These are phyloP conservation scores for Rhinopithecus roxellana DNA, from an alignment of 2,113 vertebrate genomes.

Conservation along the genomic window DNA sequence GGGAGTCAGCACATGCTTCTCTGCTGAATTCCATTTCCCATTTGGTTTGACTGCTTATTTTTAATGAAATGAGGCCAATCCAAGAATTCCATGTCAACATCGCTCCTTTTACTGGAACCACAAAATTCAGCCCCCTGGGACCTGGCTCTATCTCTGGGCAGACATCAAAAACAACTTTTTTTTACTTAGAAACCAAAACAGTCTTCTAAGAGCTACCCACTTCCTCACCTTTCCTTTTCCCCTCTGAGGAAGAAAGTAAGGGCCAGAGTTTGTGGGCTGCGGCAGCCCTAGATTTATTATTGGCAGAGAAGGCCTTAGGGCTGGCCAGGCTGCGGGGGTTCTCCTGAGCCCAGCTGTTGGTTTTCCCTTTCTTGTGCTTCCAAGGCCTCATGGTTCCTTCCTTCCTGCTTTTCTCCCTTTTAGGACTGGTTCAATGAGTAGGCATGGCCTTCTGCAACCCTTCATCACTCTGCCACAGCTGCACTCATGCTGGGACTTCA, in stretches of 20 bases:
- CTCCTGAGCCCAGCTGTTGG: neutral
- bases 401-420: constrained; percentile 42
- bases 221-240: constrained; percentile 26
- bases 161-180: constrained; percentile 53
- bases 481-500: neutral
- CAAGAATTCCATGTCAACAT: constrained; percentile 69
- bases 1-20: constrained; percentile 62
- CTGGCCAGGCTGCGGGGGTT: constrained; percentile 57
- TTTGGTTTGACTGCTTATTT: constrained; percentile 67
- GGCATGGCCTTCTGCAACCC: neutral
- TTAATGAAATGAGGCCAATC: constrained; percentile 58
- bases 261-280: neutral
- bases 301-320: neutral
- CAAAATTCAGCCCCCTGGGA: constrained; percentile 54
- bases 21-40: constrained; percentile 59
- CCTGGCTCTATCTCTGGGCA: constrained; percentile 58
- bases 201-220: constrained; percentile 47
- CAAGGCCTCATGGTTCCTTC: constrained; percentile 58
- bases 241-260: constrained; percentile 3
- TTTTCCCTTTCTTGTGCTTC: constrained; percentile 65
- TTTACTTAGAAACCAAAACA: constrained; percentile 33
- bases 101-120: constrained; percentile 55
- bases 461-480: neutral
- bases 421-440: constrained; percentile 13
- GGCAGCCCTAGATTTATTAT: neutral